These are phyloP conservation scores for Esox masquinongy DNA, from an alignment of 2,797 vertebrate species.

Conservation along the genomic window DNA sequence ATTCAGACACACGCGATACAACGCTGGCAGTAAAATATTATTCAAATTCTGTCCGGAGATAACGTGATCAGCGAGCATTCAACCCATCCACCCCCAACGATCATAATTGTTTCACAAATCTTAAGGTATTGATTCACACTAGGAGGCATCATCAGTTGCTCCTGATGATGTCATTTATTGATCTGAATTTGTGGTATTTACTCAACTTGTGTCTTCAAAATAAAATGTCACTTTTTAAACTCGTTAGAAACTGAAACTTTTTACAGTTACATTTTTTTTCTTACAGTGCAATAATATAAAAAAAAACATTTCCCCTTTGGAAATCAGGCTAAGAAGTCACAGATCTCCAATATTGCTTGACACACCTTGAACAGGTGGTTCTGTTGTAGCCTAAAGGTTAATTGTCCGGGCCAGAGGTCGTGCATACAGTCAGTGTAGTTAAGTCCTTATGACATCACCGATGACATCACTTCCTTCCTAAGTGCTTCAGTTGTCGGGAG, in stretches of 20 bases:
- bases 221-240: conserved; percentile 68
- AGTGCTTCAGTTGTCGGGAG: conserved; percentile 9
- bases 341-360: conserved; percentile 35
- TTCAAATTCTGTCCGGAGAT: not conserved
- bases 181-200: conserved; percentile 52
- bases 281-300: conserved; percentile 82
- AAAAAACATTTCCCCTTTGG: conserved; percentile 27
- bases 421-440: not conserved
- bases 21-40: not conserved
- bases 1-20: conserved; percentile 14
- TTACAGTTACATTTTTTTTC: conserved; percentile 74
- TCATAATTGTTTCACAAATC: not conserved
- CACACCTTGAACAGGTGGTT: conserved; percentile 41
- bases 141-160: conserved; percentile 57
- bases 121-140: conserved; percentile 17
- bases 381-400: not conserved
- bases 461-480: conserved; percentile 9
- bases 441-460: not conserved
- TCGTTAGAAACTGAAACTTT: conserved; percentile 70
- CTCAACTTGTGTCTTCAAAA: conserved; percentile 69
- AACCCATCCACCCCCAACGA: not conserved
- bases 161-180: conserved; percentile 71
- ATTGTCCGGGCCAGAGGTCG: not conserved
- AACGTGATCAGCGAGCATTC: not conserved
- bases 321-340: conserved; percentile 36